A percentile compares a stretch with the other conserved stretches of the same genome.
Conservation (phyloP, 1,140 invertebrate genomes). For the Lethrus apterus region DNA sequence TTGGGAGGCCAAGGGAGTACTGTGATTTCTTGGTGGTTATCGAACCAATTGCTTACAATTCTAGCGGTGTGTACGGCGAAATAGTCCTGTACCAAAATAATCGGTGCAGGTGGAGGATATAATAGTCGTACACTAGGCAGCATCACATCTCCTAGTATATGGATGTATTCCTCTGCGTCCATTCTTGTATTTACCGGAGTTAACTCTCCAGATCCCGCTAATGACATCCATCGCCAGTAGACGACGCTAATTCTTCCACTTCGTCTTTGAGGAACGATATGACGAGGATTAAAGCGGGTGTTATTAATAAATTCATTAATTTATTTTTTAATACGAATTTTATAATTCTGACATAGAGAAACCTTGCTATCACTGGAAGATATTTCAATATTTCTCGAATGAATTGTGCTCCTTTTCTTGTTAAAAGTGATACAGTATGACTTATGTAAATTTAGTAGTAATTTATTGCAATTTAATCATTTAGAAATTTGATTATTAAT, state of each 20-base stretch:
- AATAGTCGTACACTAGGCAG: not conserved
- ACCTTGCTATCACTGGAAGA: no score
- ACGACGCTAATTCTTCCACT: not conserved
- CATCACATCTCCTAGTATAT: slow-evolving; percentile 7
- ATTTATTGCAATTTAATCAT: no score
- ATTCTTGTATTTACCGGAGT: not conserved
- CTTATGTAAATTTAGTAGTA: no score
- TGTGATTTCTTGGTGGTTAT: not conserved
- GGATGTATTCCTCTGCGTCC: not conserved
- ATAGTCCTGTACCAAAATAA: slow-evolving; percentile 3
- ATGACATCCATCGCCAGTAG: slow-evolving; percentile 8
- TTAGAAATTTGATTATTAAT: no score
- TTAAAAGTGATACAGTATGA: no score
- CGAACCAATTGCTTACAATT: slow-evolving; percentile 1
- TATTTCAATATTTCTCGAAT: no score
- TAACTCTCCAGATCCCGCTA: slow-evolving; percentile 6
- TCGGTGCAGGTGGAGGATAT: not conserved
- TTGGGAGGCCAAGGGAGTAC: not conserved
- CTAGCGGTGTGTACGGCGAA: slow-evolving; percentile 1
- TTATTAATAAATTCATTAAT: no score
- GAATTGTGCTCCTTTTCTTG: no score
- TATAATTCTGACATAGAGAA: no score
- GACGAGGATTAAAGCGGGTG: not conserved
- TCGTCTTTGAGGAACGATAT: not conserved
- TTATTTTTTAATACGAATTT: no score